Conservation (phyloP, 2,113 vertebrate species). For the Gallinago jamesoni region DNA sequence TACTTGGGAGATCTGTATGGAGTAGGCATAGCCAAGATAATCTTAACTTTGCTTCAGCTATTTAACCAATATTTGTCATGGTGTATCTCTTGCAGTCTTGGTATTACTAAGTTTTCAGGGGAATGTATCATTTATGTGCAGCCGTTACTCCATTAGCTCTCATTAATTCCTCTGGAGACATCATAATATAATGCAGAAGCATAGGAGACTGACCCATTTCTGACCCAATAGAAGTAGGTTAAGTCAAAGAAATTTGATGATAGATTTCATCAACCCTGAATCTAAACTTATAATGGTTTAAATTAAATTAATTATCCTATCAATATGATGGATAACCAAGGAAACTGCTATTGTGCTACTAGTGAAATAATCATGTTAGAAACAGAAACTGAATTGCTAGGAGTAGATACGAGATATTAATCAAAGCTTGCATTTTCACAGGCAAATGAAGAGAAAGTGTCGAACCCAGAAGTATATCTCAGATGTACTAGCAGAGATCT, state of each 20-base stretch:
- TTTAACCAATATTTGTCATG: neutral
- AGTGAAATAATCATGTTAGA: neutral
- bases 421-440: neutral
- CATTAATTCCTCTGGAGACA: neutral
- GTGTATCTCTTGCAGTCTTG: neutral
- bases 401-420: neutral
- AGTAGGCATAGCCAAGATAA: neutral
- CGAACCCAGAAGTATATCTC: neutral
- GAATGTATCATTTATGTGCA: neutral
- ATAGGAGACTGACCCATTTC: neutral
- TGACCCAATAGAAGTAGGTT: neutral
- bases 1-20: neutral
- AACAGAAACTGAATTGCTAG: neutral
- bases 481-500: neutral
- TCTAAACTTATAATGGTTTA: neutral
- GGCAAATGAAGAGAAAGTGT: neutral
- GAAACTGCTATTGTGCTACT: neutral
- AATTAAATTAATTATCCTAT: neutral
- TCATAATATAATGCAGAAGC: neutral
- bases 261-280: neutral
- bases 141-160: neutral
- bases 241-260: neutral
- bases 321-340: neutral
- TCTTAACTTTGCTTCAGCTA: neutral
- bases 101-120: neutral